phyloP scores from a whole-genome alignment of 1,140 invertebrate genomes.

The Drosophila melanogaster region DNA sequence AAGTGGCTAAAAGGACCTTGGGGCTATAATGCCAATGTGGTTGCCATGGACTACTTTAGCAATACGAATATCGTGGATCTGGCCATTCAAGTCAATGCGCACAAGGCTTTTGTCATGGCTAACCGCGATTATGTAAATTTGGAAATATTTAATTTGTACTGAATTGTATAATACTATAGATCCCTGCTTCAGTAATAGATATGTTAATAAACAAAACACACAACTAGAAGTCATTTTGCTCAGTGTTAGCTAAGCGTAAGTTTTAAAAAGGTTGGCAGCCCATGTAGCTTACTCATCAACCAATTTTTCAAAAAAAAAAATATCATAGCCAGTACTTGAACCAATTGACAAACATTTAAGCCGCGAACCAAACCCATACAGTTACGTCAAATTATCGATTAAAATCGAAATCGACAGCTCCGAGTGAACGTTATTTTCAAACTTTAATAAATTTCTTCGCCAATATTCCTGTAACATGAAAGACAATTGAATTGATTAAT shows the following conservation, averaged over 20 bases:
- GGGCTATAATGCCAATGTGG: slow-evolving; percentile 86
- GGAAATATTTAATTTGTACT: slow-evolving; percentile 50
- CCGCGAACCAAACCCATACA: neutral
- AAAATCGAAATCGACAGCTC: no score
- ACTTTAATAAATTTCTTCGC: no score
- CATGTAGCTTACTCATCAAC: neutral
- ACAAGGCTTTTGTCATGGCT: slow-evolving; percentile 65
- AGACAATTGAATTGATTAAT: no score
- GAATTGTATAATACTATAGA: no score
- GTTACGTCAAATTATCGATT: neutral
- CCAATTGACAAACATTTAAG: neutral
- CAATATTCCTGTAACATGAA: no score
- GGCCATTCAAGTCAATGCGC: slow-evolving; percentile 83
- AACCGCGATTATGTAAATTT: slow-evolving; percentile 64
- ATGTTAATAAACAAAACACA: neutral
- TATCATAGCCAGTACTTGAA: neutral
- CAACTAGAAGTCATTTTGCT: neutral
- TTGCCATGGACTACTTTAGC: slow-evolving; percentile 87
- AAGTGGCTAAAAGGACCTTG: slow-evolving; percentile 82
- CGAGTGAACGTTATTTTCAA: no score
- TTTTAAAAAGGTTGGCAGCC: slow-evolving; percentile 1
- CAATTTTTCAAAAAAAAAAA: no score
- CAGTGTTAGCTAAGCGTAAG: neutral
- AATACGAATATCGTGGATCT: slow-evolving; percentile 87
- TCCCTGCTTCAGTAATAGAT: neutral